These are phyloP conservation scores for Gisinianus flammeolus DNA, from an alignment of 2,888 invertebrate genomes.

Conservation along the genomic window DNA sequence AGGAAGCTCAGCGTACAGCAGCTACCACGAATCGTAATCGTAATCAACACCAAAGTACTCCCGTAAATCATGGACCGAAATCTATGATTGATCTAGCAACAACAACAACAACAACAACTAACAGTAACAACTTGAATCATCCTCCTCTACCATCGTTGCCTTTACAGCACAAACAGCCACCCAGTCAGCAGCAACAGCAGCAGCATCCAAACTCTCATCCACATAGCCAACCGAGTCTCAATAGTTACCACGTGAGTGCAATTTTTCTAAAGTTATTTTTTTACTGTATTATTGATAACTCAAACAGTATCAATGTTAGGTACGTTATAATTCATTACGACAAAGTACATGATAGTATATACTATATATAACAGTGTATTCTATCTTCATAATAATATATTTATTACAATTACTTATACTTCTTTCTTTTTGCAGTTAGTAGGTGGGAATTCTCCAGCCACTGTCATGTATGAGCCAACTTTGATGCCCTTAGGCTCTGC, in stretches of 20 bases:
- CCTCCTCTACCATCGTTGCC: conserved; percentile 49
- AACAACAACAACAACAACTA: conserved; percentile 28
- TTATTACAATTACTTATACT: no score
- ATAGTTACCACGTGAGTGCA: conserved; percentile 56
- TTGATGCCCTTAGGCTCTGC: conserved; percentile 48
- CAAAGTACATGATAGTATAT: no score
- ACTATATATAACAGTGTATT: no score
- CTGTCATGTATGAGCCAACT: conserved; percentile 53
- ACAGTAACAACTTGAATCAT: conserved; percentile 49
- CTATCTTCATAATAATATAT: no score
- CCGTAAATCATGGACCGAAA: conserved; percentile 8
- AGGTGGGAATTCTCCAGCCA: conserved; percentile 51
- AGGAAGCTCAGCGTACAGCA: conserved; percentile 53
- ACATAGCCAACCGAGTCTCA: conserved; percentile 53
- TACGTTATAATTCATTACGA: no score
- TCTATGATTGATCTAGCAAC: conserved; percentile 5
- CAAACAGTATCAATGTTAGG: no score
- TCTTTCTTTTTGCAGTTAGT: no score
- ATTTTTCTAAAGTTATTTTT: conserved; percentile 52
- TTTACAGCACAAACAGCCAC: conserved; percentile 30
- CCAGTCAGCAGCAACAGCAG: conserved; percentile 33
- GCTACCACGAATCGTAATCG: conserved; percentile 36
- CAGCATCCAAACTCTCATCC: conserved; percentile 43
- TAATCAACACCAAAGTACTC: conserved; percentile 37
- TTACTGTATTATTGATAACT: no score